Evolutionary conservation across 2,797 vertebrate species (phyloP), one percentile per base, ranked within the genome.

Genomic region (Staurois parvus): DNA sequence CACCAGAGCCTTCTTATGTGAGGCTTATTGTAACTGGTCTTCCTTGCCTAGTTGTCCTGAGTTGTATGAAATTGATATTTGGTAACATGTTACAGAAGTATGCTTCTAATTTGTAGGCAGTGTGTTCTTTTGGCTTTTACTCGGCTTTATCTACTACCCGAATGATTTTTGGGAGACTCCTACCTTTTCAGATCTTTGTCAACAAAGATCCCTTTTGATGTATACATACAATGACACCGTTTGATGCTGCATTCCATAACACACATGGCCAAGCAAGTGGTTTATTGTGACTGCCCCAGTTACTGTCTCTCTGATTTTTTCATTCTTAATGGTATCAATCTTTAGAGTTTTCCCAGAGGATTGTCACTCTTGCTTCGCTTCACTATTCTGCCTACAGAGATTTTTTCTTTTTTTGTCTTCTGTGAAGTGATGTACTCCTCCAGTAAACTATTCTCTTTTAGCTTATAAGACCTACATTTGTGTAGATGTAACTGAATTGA

Each of bases 221-320:
- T 26, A 30, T 21, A 28, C n/a, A 17, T 75, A n/a, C 45, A 34
- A 1, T 52, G 40, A 75, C 72, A 75, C 26, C 2, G 24, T 30
- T 75, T 28, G 28, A 52, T 48, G 73, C 40, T 75, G 40, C 28
- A 19, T 75, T 88, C 62, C 84, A 40, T 70, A 75, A 32, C 81
- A 52, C 62, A 85, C 0, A 19, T 68, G 42, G 62, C 34, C 3
- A 34, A 48, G 73, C 73, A 72, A 72, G 70, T 42, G 70, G 42
- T n/a, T 72, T 64, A 64, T 64, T 64, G 59, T 62, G 59, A 62
- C 67, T 13, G 24, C 6, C 66, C 45, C 11, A 3, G 6, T 73
- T 74, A 52, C 48, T 52, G 48, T 52, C 48, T 5, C 48, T 52
- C 17, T 0, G 17, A 52, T 52, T 19, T 45, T 42, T 52, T 52